A percentile compares a stretch with the other conserved stretches of the same genome.
Evolutionary conservation across 2,888 invertebrate genomes (phyloP).

Genomic region (Deilephila porcellus): DNA sequence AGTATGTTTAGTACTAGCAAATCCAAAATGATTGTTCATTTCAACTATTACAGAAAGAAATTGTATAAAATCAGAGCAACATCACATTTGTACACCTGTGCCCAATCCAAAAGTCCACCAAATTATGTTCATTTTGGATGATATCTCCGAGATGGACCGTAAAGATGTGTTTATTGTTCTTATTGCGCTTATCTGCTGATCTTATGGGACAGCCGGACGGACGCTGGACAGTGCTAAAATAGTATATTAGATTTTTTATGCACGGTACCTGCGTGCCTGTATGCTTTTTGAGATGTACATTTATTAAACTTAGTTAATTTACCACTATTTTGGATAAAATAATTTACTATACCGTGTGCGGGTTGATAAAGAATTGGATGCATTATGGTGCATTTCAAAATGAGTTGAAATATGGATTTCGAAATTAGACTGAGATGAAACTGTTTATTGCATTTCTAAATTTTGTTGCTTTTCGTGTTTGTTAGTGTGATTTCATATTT

Average conservation of each 20-base stretch:
- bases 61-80: not conserved
- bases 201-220: slow-evolving; percentile 19
- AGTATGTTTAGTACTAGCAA: too few relatives aligned
- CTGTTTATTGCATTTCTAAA: too few relatives aligned
- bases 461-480: too few relatives aligned
- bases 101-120: slow-evolving; percentile 9
- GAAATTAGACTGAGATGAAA: too few relatives aligned
- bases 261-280: not conserved
- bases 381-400: too few relatives aligned
- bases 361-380: too few relatives aligned
- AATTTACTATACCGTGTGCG: too few relatives aligned
- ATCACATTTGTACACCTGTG: not conserved
- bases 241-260: slow-evolving; percentile 5
- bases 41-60: not conserved
- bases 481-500: too few relatives aligned
- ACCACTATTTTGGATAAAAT: too few relatives aligned
- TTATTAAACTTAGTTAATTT: too few relatives aligned
- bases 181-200: slow-evolving; percentile 13
- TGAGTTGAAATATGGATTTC: too few relatives aligned
- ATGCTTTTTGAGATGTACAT: not conserved
- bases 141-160: slow-evolving; percentile 10
- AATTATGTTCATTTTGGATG: slow-evolving; percentile 17
- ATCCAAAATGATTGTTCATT: too few relatives aligned
- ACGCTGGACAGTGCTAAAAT: slow-evolving; percentile 20
- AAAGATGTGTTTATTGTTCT: slow-evolving; percentile 21